phyloP scores from a whole-genome alignment of 2,797 vertebrate species.

The Heliangelus exortis region DNA sequence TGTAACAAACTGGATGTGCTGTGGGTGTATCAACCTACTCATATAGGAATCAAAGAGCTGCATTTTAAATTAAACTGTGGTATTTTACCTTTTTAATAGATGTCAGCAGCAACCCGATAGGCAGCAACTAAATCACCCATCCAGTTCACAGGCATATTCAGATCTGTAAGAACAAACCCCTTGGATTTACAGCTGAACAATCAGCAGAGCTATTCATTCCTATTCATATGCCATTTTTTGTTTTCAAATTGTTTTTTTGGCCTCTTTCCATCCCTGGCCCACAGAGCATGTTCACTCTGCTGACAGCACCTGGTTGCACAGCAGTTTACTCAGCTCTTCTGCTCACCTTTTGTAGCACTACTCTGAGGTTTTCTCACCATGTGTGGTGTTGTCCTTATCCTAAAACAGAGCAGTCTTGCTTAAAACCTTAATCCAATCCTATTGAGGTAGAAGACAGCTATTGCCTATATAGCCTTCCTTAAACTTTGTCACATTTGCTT shows the following conservation, averaged over 20 bases:
- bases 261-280: background rate
- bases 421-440: background rate
- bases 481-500: background rate
- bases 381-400: fast-evolving
- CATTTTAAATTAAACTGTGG: background rate
- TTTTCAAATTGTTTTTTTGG: background rate
- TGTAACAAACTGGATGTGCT: background rate
- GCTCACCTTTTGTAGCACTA: background rate
- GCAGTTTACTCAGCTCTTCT: background rate
- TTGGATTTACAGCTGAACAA: background rate
- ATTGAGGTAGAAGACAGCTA: background rate
- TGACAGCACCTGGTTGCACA: background rate
- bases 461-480: fast-evolving
- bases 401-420: background rate
- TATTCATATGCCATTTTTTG: background rate
- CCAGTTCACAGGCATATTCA: background rate
- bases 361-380: background rate
- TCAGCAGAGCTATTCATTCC: background rate
- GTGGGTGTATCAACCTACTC: background rate
- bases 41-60: background rate
- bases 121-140: background rate
- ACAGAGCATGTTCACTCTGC: background rate
- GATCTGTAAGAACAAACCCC: background rate
- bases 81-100: background rate
- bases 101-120: background rate